Percentiles rank a stretch among this genome's conserved stretches.
Evolutionary conservation across 2,113 vertebrate genomes (phyloP).

Genomic region (Heterocephalus glaber): DNA sequence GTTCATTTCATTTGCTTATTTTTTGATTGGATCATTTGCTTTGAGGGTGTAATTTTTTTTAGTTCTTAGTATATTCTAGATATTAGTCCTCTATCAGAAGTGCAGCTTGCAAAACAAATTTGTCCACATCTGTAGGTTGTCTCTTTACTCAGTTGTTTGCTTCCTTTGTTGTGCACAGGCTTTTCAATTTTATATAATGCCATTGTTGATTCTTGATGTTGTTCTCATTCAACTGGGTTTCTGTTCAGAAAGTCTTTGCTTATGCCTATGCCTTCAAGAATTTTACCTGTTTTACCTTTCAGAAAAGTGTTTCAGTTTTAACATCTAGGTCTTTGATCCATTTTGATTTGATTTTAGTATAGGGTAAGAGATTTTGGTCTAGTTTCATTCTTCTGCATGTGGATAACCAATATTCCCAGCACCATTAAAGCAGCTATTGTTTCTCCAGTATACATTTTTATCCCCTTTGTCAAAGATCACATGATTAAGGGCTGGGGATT

Average conservation of each 20-base stretch:
- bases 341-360: background rate
- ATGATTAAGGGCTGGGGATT: too few species aligned
- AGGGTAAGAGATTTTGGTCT: background rate
- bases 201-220: background rate
- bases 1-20: background rate
- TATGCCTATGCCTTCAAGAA: background rate
- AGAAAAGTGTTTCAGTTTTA: background rate
- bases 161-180: background rate
- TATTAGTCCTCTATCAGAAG: background rate
- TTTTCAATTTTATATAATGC: background rate
- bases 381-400: background rate
- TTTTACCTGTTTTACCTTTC: background rate
- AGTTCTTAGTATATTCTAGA: background rate
- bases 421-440: background rate
- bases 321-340: background rate
- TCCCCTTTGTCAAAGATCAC: background rate
- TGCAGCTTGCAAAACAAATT: background rate
- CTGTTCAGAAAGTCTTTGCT: background rate
- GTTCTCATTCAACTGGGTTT: background rate
- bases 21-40: background rate
- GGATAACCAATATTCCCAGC: background rate
- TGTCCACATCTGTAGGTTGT: background rate
- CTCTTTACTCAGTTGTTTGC: background rate
- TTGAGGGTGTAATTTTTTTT: background rate
- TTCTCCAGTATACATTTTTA: background rate